A percentile compares a stretch with the other conserved stretches of the same genome.
Conservation (phyloP, 2,797 vertebrate genomes). For the Psittacula derbiana region DNA sequence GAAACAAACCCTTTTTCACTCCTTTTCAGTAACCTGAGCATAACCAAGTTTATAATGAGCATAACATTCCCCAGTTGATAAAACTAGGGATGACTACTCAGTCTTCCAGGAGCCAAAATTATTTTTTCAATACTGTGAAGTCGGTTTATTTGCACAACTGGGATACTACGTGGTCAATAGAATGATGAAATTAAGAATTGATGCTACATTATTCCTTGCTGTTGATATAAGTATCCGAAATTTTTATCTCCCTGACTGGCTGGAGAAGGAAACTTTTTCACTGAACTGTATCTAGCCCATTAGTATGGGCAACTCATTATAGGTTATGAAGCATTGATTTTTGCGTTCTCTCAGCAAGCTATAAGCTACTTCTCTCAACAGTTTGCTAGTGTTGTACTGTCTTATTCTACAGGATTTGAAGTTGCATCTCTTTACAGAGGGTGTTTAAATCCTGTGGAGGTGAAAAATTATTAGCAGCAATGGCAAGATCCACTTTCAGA, state of each 20-base stretch:
- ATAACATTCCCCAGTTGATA: not conserved
- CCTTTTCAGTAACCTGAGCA: not conserved
- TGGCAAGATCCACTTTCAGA: not conserved
- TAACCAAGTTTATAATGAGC: not conserved
- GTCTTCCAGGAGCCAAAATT: not conserved
- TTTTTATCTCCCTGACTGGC: not conserved
- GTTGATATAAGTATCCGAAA: not conserved
- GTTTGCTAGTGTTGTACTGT: not conserved
- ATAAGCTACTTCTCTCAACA: not conserved
- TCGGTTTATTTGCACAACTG: not conserved
- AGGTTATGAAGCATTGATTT: not conserved
- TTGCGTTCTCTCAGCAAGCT: not conserved
- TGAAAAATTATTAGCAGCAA: not conserved
- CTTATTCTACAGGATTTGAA: not conserved
- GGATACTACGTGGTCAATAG: not conserved
- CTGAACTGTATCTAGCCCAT: not conserved
- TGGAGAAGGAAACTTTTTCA: not conserved
- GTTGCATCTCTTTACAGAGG: not conserved
- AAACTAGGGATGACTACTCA: not conserved
- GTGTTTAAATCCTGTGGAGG: not conserved
- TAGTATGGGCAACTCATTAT: not conserved
- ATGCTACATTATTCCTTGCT: not conserved
- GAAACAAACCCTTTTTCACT: not conserved
- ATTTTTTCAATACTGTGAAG: not conserved
- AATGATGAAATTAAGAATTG: not conserved